Evolutionary conservation across 2,797 vertebrate species (phyloP).

Genomic region (Platalea minor): DNA sequence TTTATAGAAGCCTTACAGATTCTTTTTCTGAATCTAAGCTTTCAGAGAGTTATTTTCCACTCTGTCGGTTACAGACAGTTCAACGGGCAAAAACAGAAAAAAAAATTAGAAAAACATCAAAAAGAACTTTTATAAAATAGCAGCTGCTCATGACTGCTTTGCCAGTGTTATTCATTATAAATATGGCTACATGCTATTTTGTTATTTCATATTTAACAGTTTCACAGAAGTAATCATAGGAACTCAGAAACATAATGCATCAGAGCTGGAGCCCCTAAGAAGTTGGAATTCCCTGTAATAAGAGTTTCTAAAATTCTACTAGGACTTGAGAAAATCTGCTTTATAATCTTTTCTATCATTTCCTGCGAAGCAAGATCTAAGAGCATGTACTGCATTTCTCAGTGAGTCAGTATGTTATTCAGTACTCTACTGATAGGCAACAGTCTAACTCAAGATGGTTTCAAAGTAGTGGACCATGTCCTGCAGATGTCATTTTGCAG

Average conservation of each 20-base stretch:
- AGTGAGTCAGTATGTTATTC: background rate
- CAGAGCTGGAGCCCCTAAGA: background rate
- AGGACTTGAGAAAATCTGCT: background rate
- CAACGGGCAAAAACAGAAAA: slow-evolving; percentile 40
- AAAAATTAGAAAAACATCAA: background rate
- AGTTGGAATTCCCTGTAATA: background rate
- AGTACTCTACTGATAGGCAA: background rate
- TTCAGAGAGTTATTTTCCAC: slow-evolving; percentile 71
- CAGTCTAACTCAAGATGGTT: background rate
- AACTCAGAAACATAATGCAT: slow-evolving; percentile 32
- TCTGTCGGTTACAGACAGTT: slow-evolving; percentile 62
- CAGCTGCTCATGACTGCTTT: slow-evolving; percentile 51
- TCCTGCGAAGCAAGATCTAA: background rate
- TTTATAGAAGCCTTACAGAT: slow-evolving; percentile 2
- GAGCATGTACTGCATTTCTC: background rate
- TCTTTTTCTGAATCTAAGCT: slow-evolving; percentile 44
- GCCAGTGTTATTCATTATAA: slow-evolving; percentile 36
- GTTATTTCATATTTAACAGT: slow-evolving; percentile 58
- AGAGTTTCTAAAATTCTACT: background rate
- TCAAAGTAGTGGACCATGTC: background rate
- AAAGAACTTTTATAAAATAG: slow-evolving; percentile 36
- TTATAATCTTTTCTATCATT: slow-evolving; percentile 8
- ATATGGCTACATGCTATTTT: background rate
- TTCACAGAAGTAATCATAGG: slow-evolving; percentile 33
- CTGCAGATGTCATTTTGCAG: background rate